Evolutionary conservation across 2,888 invertebrate genomes (phyloP), one percentile per base, ranked within the genome.

Genomic region (Lagria hirta): DNA sequence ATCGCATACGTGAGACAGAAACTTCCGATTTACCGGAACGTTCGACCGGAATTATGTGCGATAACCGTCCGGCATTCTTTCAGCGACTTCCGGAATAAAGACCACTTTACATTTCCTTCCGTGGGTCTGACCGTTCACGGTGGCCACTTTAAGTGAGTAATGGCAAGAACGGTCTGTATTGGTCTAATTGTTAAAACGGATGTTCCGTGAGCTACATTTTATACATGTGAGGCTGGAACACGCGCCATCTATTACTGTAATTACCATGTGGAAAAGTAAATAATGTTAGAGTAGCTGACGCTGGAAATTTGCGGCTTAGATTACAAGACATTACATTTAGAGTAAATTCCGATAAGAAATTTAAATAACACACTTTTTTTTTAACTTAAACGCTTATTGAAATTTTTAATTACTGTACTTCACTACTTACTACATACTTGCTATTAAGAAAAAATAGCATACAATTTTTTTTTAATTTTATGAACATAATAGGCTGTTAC

Each of bases 61-160:
- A 64, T 65, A 63, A 61, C 63, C 61, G 60, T 54, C 60, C 63
- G 66, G 64, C 64, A 65, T 69, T 68, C 68, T 68, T 68, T 68
- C 66, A 63, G 56, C 62, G 43, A 57, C 64, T 66, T 67, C 67
- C 67, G 65, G 64, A 49, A 57, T 52, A 61, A 57, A 53, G 63
- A 62, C 69, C 70, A 69, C 69, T 70, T 70, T 71, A 69, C 69
- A 66, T 71, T 71, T 71, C 70, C 70, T 71, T 71, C 70, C 70
- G 57, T 53, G 50, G 49, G 30, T 5, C 24, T 12, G 37, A 27
- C 37, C 44, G 45, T 45, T 42, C n/a, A n/a, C n/a, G n/a, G 34
- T 32, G 41, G 48, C 44, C 54, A 50, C 56, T 55, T 51, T 48
- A 64, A 65, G 66, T 69, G 69, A 69, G 60, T 67, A 65, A 69